Evolutionary conservation across 2,888 invertebrate genomes (phyloP).

Genomic region (Habrosyne pyritoides): DNA sequence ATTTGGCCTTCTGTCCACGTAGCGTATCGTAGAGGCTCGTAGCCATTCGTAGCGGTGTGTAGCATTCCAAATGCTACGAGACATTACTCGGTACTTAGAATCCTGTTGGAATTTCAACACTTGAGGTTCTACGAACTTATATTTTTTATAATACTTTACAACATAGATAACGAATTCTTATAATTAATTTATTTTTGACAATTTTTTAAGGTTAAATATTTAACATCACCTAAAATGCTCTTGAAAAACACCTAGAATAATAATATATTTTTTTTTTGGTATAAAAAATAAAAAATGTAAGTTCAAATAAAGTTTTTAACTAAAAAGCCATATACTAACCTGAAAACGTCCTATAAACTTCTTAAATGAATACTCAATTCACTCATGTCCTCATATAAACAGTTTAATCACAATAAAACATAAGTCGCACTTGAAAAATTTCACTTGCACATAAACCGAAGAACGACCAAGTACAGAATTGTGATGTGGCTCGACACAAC

Average conservation of each 20-base stretch:
- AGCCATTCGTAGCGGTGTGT: constrained; percentile 22
- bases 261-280: no score
- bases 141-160: no score
- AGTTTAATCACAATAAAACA: constrained; percentile 40
- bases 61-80: constrained; percentile 27
- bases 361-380: constrained; percentile 20
- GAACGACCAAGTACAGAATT: constrained; percentile 22
- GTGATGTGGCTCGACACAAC: constrained; percentile 31
- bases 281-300: constrained; percentile 12
- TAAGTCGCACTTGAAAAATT: constrained; percentile 49
- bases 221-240: no score
- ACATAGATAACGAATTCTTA: no score
- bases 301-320: constrained; percentile 22
- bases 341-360: constrained; percentile 23
- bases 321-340: constrained; percentile 6
- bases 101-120: neutral
- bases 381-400: constrained; percentile 35
- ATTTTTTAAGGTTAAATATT: no score
- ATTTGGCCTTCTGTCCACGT: constrained; percentile 15
- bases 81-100: constrained; percentile 28
- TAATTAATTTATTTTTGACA: no score
- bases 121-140: neutral
- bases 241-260: no score
- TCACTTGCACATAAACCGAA: constrained; percentile 49
- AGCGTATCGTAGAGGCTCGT: constrained; percentile 30